These are phyloP conservation scores for Apogon talboti DNA, from an alignment of 2,797 vertebrate species.

Conservation along the genomic window DNA sequence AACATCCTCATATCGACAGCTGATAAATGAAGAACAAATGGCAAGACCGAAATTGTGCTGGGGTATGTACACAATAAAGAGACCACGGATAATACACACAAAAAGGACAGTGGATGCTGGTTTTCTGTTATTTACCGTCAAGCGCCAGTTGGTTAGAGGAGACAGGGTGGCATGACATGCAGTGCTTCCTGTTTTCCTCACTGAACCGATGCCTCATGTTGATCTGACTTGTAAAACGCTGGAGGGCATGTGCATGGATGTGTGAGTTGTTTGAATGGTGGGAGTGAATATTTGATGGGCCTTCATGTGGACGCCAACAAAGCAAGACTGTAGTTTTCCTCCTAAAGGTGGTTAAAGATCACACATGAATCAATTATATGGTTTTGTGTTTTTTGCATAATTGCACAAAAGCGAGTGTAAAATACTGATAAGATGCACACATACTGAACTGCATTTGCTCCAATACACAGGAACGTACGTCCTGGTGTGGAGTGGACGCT, in stretches of 20 bases:
- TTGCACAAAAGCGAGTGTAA: too few relatives aligned
- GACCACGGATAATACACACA: neutral
- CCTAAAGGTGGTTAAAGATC: neutral
- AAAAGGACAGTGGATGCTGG: neutral
- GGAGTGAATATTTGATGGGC: neutral
- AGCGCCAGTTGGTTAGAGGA: neutral
- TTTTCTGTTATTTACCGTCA: neutral
- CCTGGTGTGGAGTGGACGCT: conserved; percentile 11
- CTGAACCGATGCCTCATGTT: conserved; percentile 6
- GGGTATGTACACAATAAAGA: neutral
- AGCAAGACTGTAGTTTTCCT: neutral
- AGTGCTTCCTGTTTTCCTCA: conserved; percentile 26
- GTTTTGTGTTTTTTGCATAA: too few relatives aligned
- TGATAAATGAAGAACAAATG: neutral
- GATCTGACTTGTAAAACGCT: neutral
- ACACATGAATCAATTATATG: too few relatives aligned
- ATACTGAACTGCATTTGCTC: neutral
- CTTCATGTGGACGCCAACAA: conserved; percentile 3
- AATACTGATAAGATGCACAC: neutral
- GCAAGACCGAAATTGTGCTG: too few relatives aligned
- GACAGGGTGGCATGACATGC: conserved; percentile 7
- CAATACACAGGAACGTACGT: conserved; percentile 26
- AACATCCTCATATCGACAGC: neutral
- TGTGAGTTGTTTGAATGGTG: neutral
- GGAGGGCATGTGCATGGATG: neutral